Conservation (phyloP, 2,797 vertebrate species). For the Salmo trutta region DNA sequence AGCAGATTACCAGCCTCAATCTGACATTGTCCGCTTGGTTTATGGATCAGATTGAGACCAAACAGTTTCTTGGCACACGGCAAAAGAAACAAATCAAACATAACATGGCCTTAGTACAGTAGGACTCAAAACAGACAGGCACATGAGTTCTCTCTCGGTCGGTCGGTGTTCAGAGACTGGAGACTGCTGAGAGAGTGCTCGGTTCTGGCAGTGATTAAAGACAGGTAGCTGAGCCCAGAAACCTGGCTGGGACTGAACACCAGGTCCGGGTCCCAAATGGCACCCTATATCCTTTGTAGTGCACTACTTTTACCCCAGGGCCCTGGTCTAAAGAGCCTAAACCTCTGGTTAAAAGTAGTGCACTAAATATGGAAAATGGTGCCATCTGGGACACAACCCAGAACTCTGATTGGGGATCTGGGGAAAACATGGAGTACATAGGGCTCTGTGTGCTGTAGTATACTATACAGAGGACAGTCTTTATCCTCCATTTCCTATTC, state of each 20-base stretch:
- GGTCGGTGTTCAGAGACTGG: conserved; percentile 47
- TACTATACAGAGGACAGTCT: not conserved
- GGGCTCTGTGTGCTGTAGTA: not conserved
- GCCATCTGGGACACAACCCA: not conserved
- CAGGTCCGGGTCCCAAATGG: not conserved
- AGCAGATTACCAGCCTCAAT: conserved; percentile 63
- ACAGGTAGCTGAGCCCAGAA: conserved; percentile 56
- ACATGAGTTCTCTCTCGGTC: not conserved
- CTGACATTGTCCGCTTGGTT: conserved; percentile 64
- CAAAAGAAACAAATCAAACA: conserved; percentile 54
- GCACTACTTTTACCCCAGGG: too few species aligned
- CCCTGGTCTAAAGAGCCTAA: too few species aligned
- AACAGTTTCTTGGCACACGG: conserved; percentile 70
- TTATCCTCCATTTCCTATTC: not conserved
- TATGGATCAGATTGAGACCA: conserved; percentile 69
- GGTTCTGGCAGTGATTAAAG: conserved; percentile 66
- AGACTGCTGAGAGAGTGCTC: conserved; percentile 43
- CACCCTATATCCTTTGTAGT: not conserved
- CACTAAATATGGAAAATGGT: not conserved
- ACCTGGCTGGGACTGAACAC: conserved; percentile 33
- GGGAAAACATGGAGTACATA: not conserved
- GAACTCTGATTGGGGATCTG: not conserved
- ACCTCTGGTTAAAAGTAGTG: too few species aligned
- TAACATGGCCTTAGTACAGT: conserved; percentile 54
- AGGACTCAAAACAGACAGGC: conserved; percentile 45